A percentile compares a stretch with the other conserved stretches of the same genome.
phyloP scores from a whole-genome alignment of 37 sponge, comb jelly and placozoan genomes.

The Axinella damicornis region DNA sequence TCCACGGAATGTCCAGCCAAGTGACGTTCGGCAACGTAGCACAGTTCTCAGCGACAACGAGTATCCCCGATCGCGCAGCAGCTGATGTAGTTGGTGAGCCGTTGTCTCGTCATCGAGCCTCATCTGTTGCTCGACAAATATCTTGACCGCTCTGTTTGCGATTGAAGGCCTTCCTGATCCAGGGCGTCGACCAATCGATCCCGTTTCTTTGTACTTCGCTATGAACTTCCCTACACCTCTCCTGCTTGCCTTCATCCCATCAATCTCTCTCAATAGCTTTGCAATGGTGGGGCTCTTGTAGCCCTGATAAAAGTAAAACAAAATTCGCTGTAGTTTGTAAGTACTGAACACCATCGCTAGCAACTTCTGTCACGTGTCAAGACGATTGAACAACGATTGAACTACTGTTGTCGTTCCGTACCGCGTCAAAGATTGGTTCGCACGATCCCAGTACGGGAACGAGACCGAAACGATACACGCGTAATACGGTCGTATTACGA shows the following conservation, averaged over 20 bases:
- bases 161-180: neutral
- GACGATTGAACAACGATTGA: too few species aligned
- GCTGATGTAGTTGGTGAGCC: neutral
- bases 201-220: neutral
- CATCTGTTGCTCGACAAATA: neutral
- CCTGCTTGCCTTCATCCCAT: neutral
- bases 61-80: neutral
- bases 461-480: too few species aligned
- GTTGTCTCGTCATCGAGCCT: slow-evolving; percentile 1
- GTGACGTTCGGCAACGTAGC: slow-evolving; percentile 2
- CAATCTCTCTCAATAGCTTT: neutral
- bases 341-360: neutral
- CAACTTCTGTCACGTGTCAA: too few species aligned
- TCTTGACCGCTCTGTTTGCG: neutral
- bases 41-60: neutral
- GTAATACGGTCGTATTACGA: too few species aligned
- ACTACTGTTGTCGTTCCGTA: too few species aligned
- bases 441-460: too few species aligned
- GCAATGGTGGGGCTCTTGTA: neutral
- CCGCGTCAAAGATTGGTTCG: too few species aligned
- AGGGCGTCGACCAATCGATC: neutral
- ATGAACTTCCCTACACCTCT: neutral
- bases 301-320: neutral
- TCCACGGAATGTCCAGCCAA: slow-evolving; percentile 14
- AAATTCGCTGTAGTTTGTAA: neutral